Base-by-base conservation (phyloP, 2,888 invertebrate species). In the Sepioteuthis lessoniana region DNA sequence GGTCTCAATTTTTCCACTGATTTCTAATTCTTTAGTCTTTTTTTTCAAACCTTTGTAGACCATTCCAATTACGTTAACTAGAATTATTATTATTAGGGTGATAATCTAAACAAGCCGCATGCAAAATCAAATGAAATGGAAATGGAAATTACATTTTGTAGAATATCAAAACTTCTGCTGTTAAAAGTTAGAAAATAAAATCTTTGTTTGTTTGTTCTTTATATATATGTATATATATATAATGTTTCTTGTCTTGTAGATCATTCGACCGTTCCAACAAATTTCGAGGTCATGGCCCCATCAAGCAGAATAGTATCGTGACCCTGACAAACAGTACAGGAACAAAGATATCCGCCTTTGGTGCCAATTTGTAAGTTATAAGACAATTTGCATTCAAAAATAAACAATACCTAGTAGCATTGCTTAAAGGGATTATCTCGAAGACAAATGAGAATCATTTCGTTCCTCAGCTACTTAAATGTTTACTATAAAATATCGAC, bases 271-370 rank as follows among this genome's bases (percentile, higher is more conserved):
- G 94, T 25, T 37, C 38, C n/a, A 94, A 94, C 90, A 95, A 95
- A 90, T 94, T 95, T 60, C 93, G 94, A 19, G 93, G 93, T 46
- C 55, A 94, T 96, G 99, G 98, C 0, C 98, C 99, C 19, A 99
- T 99, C 94, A 97, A 98, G 94, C 98, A 98, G 96, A 98, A 98
- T 96, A 99, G 99, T 0, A 98, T 99, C 94, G 97, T 99, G 94
- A 98, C 98, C 2, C 97, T 99, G 94, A 98, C 99, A 97, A 98
- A 98, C 94, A 98, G 98, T 94, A 98, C 98, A 46, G 99, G 99
- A 7, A 98, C 98, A 55, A 98, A 99, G 0, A 97, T 98, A 25
- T 98, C 98, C 94, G 98, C 98, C 96, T 99, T 98, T 98, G 99
- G 99, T 25, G 98, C 98, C 0, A 98, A 98, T 95, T 97, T 98